These are phyloP conservation scores for Umimayanthus kanabou DNA, from an alignment of 92 coral and sea anemone species.

Conservation along the genomic window DNA sequence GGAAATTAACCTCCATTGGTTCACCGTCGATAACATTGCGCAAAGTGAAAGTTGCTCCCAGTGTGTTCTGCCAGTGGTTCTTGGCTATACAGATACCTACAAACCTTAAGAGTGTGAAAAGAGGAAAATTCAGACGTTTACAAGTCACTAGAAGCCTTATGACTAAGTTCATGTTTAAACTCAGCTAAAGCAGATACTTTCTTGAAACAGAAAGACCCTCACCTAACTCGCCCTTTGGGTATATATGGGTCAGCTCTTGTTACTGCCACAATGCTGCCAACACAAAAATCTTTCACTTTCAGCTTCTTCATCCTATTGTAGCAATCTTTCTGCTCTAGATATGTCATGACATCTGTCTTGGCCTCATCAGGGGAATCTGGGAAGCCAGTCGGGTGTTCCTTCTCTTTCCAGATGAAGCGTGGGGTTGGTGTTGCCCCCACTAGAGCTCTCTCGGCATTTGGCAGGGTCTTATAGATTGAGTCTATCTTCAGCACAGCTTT, in stretches of 20 bases:
- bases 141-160: neutral
- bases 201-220: neutral
- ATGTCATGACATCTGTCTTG: slow-evolving; percentile 84
- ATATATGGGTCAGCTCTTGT: slow-evolving; percentile 91
- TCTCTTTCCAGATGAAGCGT: slow-evolving; percentile 93
- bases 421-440: slow-evolving; percentile 74
- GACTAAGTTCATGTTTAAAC: neutral
- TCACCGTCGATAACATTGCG: slow-evolving; percentile 96
- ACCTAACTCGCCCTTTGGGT: slow-evolving; percentile 92
- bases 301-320: slow-evolving; percentile 75
- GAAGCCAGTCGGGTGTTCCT: slow-evolving; percentile 71
- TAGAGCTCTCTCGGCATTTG: slow-evolving; percentile 84
- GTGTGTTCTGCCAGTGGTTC: slow-evolving; percentile 93
- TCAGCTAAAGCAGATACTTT: neutral
- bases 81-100: slow-evolving; percentile 95
- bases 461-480: slow-evolving; percentile 86
- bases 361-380: slow-evolving; percentile 92
- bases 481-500: slow-evolving; percentile 74
- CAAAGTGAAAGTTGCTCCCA: slow-evolving; percentile 95
- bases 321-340: slow-evolving; percentile 92
- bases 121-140: too few relatives aligned
- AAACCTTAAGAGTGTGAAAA: slow-evolving; percentile 54
- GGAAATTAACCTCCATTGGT: slow-evolving; percentile 93
- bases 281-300: slow-evolving; percentile 84
- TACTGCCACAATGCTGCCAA: slow-evolving; percentile 93